A percentile compares a stretch with the other conserved stretches of the same genome.
Evolutionary conservation across 2,888 invertebrate species (phyloP).

Genomic region (Drosophila monieri): DNA sequence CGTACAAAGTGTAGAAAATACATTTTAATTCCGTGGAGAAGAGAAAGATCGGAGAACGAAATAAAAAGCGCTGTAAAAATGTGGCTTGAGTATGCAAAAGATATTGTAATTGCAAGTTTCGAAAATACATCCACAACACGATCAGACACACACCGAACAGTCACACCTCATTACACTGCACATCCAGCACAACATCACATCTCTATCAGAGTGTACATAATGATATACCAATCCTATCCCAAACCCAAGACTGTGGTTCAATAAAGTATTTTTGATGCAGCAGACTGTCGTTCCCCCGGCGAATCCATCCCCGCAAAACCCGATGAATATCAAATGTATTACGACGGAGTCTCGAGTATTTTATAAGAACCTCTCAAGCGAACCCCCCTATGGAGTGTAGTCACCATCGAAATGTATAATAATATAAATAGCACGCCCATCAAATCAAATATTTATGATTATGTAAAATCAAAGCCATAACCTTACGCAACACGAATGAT

Average conservation of each 20-base stretch:
- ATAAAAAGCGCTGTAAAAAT: constrained; percentile 53
- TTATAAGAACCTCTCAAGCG: constrained; percentile 46
- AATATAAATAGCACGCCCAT: constrained; percentile 30
- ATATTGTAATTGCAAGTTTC: constrained; percentile 72
- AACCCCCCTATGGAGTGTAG: constrained; percentile 22
- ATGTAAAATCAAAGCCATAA: constrained; percentile 27
- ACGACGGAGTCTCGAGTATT: constrained; percentile 75
- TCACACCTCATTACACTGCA: constrained; percentile 39
- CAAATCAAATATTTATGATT: constrained; percentile 18
- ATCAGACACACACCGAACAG: constrained; percentile 29
- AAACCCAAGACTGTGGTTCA: constrained; percentile 60
- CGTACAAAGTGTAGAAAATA: constrained; percentile 60
- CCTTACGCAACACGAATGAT: constrained; percentile 22
- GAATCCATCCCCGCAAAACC: constrained; percentile 38
- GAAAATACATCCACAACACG: constrained; percentile 32
- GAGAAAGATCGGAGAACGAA: constrained; percentile 16
- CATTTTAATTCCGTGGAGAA: constrained; percentile 18
- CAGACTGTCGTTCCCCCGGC: constrained; percentile 24
- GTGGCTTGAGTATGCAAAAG: constrained; percentile 60
- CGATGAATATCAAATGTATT: constrained; percentile 67
- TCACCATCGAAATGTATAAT: constrained; percentile 32
- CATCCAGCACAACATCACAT: constrained; percentile 20
- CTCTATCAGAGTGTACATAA: constrained; percentile 28
- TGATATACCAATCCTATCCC: constrained; percentile 21
- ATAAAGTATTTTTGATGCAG: constrained; percentile 69